Evolutionary conservation across 1,140 invertebrate species (phyloP), one percentile per base, ranked within the genome.

Genomic region (Brachionus calyciflorus): DNA sequence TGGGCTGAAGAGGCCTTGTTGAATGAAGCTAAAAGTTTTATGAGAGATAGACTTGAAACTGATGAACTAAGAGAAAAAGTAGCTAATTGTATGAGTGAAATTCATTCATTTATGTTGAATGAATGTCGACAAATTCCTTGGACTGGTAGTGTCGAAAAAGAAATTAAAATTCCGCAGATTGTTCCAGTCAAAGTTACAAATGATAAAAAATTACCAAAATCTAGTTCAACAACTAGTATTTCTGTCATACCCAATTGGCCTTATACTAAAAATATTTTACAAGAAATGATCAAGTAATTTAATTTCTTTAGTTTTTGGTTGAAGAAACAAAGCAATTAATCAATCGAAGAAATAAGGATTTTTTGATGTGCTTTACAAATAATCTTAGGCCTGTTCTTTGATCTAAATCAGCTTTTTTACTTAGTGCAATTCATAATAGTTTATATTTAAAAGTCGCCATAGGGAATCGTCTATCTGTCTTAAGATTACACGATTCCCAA

Each of bases 121-220:
- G 83, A 85, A 78, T 84, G 82, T 78, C 81, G 81, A 21, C 83
- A 84, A 80, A 80, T 82, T 63, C 80, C 83, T 9, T 84, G 82
- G 83, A 82, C 83, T 10, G 84, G 84, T 10, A 81, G 82, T 41
- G 51, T 81, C 10, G 80, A 78, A 37, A 76, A 80, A n/a, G 81
- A 82, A 17, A 81, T 84, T 44, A 78, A 78, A 1, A 28, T 77
- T 14, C 76, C 55, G 10, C 40, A 78, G 0, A 65, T 53, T 30
- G 55, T 40, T 14, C 24, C 78, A 81, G 17, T 81, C 80, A 75
- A 77, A 81, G 33, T 78, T 81, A 60, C 82, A 84, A 60, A 14
- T 19, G 60, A 65, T 82, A 83, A 80, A 84, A 84, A 78, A 84
- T 83, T 57, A 81, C 83, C 17, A 80, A 82, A 77, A 65, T 82